Percentiles rank a stretch among this genome's conserved stretches.
These are phyloP conservation scores for Agrochola litura DNA, from an alignment of 2,888 invertebrate genomes.

Conservation along the genomic window DNA sequence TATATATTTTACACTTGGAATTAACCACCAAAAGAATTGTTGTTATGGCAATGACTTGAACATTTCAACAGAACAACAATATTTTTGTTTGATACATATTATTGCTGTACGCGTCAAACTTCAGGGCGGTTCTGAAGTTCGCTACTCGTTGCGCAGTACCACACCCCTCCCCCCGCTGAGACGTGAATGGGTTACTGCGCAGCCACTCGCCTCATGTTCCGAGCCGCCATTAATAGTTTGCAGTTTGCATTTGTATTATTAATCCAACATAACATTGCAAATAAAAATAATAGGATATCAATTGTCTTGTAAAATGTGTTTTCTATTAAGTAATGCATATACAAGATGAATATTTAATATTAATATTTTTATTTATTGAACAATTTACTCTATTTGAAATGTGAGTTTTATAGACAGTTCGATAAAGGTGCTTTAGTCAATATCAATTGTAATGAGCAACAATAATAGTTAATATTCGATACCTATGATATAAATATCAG, in stretches of 20 bases:
- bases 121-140: background rate
- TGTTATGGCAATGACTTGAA: constrained; percentile 77
- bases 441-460: constrained; percentile 45
- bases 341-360: constrained; percentile 62
- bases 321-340: constrained; percentile 54
- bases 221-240: background rate
- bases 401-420: constrained; percentile 58
- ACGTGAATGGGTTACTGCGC: background rate
- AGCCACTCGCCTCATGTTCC: background rate
- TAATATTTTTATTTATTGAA: constrained; percentile 58
- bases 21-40: constrained; percentile 69
- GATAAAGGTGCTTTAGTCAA: constrained; percentile 63
- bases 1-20: constrained; percentile 58
- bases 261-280: constrained; percentile 57
- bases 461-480: constrained; percentile 39
- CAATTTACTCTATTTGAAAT: constrained; percentile 61
- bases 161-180: background rate
- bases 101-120: constrained; percentile 17
- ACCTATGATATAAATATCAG: constrained; percentile 39
- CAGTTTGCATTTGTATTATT: background rate
- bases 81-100: constrained; percentile 45
- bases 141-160: background rate
- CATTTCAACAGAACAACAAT: constrained; percentile 64
- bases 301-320: constrained; percentile 71
- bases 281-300: constrained; percentile 64